Conservation (phyloP, 1,140 invertebrate species). For the Parasteatoda tepidariorum region DNA sequence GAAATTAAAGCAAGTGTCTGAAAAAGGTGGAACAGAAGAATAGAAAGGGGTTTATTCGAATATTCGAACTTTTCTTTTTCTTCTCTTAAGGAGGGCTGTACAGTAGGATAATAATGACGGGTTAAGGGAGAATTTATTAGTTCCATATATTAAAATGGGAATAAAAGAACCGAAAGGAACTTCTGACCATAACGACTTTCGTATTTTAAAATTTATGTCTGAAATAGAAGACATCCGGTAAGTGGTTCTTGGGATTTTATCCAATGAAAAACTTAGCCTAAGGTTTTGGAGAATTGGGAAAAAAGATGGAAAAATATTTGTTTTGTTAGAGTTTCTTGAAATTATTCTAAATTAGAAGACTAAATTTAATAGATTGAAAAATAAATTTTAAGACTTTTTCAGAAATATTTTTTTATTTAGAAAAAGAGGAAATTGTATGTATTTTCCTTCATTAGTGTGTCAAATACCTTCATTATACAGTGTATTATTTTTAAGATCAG, state of each 20-base stretch:
- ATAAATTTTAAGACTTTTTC: too few relatives aligned
- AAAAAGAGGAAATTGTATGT: too few relatives aligned
- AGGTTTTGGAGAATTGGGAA: not conserved
- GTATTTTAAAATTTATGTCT: slow-evolving; percentile 16
- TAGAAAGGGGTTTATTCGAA: not conserved
- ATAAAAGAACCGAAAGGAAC: slow-evolving; percentile 25
- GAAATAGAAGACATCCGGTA: not conserved
- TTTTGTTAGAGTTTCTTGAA: too few relatives aligned
- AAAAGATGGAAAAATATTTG: too few relatives aligned
- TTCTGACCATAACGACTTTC: slow-evolving; percentile 12
- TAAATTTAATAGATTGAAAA: too few relatives aligned
- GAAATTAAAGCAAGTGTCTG: slow-evolving; percentile 27
- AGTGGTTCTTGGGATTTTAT: not conserved
- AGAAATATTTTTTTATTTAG: too few relatives aligned
- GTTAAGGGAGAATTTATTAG: slow-evolving; percentile 34
- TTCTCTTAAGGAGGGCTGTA: too few relatives aligned
- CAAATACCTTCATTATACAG: too few relatives aligned
- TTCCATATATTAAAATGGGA: slow-evolving; percentile 14
- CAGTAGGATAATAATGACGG: slow-evolving; percentile 29
- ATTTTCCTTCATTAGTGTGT: too few relatives aligned
- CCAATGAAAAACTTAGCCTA: not conserved
- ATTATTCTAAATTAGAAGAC: too few relatives aligned
- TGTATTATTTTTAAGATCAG: too few relatives aligned
- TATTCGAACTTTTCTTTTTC: not conserved
- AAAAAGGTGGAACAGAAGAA: not conserved